Conservation (phyloP, 2,797 vertebrate genomes). For the Centroberyx gerrardi region DNA sequence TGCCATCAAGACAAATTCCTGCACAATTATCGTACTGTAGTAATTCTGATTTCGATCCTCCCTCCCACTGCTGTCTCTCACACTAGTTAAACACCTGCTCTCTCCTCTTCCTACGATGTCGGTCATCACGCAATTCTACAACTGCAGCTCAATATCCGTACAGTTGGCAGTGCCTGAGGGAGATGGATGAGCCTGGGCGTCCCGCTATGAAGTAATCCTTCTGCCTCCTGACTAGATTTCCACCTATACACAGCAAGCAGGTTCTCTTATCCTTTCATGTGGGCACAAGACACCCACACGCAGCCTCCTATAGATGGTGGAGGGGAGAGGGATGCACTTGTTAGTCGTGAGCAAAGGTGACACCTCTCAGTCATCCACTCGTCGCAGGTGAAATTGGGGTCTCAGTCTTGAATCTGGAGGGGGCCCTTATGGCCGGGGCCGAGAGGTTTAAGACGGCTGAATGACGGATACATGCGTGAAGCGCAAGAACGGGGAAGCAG, state of each 20-base stretch:
- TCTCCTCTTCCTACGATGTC: slow-evolving; percentile 7
- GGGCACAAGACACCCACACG: slow-evolving; percentile 48
- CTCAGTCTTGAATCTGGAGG: slow-evolving; percentile 43
- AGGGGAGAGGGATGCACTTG: slow-evolving; percentile 48
- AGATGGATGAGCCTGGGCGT: slow-evolving; percentile 36
- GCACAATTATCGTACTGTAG: background rate
- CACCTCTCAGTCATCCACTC: slow-evolving; percentile 60
- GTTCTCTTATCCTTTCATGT: slow-evolving; percentile 62
- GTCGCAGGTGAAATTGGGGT: slow-evolving; percentile 72
- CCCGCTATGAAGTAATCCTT: slow-evolving; percentile 66
- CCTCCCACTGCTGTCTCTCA: too few species aligned
- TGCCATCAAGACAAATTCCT: background rate
- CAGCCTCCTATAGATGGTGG: slow-evolving; percentile 33
- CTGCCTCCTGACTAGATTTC: slow-evolving; percentile 56
- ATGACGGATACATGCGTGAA: slow-evolving; percentile 44
- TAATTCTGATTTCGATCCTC: background rate
- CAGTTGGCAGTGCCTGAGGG: slow-evolving; percentile 13
- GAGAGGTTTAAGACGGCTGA: slow-evolving; percentile 50
- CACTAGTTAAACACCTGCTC: slow-evolving; percentile 13
- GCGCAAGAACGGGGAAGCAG: slow-evolving; percentile 10
- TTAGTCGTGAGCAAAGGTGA: slow-evolving; percentile 67
- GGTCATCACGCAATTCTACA: slow-evolving; percentile 10
- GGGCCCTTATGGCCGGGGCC: slow-evolving; percentile 36
- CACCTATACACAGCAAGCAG: slow-evolving; percentile 61
- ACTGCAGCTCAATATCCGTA: slow-evolving; percentile 12